These are phyloP conservation scores for Gryllus bimaculatus DNA, from an alignment of 1,140 invertebrate genomes.

Conservation along the genomic window DNA sequence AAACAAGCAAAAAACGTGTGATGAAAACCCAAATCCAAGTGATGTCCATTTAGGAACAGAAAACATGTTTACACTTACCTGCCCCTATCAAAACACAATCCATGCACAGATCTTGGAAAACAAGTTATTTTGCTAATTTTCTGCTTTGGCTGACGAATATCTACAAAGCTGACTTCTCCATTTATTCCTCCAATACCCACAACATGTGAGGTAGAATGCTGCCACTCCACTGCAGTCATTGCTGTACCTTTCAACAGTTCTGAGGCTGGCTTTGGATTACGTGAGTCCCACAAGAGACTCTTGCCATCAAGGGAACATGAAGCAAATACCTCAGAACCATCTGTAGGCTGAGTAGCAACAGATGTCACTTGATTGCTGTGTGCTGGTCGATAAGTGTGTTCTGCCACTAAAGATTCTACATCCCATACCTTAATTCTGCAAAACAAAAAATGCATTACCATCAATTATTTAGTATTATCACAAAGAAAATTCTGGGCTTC, in stretches of 20 bases:
- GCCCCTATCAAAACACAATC: conserved; percentile 2
- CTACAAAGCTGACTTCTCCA: conserved; percentile 7
- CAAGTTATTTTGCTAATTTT: neutral
- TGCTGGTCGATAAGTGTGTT: conserved; percentile 24
- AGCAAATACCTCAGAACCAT: conserved; percentile 23
- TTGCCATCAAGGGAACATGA: conserved; percentile 26
- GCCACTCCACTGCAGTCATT: conserved; percentile 10
- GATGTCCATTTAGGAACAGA: too few relatives aligned
- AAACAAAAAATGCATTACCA: conserved; percentile 13
- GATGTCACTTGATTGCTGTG: conserved; percentile 23
- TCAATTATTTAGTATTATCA: too few relatives aligned
- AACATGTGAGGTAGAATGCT: neutral
- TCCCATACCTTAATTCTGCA: conserved; percentile 24
- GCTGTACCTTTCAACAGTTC: conserved; percentile 12
- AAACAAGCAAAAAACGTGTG: too few relatives aligned
- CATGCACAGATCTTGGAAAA: conserved; percentile 10
- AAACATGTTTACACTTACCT: neutral
- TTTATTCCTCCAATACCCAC: conserved; percentile 7
- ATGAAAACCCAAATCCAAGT: too few relatives aligned
- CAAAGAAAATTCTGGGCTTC: too few relatives aligned
- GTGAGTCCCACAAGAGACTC: conserved; percentile 25
- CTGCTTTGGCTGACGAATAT: conserved; percentile 10
- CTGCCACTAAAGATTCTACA: conserved; percentile 20
- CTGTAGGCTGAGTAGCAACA: conserved; percentile 17
- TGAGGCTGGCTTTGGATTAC: conserved; percentile 26